Conservation (phyloP, 2,113 vertebrate genomes). For the Mellivora capensis region DNA sequence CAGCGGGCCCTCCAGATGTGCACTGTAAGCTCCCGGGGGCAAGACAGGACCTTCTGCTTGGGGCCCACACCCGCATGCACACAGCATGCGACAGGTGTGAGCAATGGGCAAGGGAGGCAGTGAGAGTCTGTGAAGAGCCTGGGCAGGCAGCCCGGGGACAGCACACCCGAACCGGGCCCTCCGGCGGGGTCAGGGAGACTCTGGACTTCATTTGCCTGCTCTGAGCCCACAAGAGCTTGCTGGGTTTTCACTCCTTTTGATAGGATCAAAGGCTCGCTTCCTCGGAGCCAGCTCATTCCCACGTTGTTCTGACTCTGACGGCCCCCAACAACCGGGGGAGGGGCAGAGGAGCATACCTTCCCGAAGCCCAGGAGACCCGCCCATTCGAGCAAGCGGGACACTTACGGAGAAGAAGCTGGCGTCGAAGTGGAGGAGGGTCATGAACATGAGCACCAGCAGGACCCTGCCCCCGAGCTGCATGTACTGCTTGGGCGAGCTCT, state of each 20-base stretch:
- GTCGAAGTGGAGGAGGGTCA: conserved; percentile 98
- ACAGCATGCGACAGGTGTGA: rapidly evolving
- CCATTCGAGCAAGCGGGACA: background rate
- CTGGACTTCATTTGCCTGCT: rapidly evolving
- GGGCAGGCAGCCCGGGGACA: rapidly evolving
- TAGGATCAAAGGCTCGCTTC: background rate
- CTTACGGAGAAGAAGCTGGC: conserved; percentile 95
- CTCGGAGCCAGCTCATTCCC: too few species aligned
- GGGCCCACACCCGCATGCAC: background rate
- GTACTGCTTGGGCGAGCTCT: conserved; percentile 98
- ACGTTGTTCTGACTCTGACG: rapidly evolving
- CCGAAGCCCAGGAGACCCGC: too few species aligned
- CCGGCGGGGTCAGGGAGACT: rapidly evolving
- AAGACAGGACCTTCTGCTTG: background rate
- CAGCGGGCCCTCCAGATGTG: background rate
- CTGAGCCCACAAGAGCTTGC: background rate
- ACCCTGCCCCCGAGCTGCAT: conserved; percentile 97
- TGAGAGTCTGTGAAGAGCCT: rapidly evolving
- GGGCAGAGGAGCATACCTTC: background rate
- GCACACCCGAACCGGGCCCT: rapidly evolving
- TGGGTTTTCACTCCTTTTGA: background rate
- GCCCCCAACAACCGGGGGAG: background rate
- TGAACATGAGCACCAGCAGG: conserved; percentile 98
- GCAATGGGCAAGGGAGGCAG: rapidly evolving
- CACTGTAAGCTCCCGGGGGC: background rate